Conservation (phyloP, 2,113 vertebrate species). For the Clinocottus analis region DNA sequence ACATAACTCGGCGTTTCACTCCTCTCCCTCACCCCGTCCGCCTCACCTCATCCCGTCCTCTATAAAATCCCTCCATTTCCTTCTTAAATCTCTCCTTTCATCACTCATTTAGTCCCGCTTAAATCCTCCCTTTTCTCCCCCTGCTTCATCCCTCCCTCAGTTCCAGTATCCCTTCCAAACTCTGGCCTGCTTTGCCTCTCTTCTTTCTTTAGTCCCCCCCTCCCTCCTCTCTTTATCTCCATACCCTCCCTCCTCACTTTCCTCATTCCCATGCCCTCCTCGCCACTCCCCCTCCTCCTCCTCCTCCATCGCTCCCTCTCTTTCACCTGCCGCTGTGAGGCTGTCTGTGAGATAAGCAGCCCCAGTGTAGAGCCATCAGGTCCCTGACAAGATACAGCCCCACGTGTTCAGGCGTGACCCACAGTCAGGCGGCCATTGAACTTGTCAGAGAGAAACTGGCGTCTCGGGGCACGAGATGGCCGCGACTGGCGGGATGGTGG, state of each 20-base stretch:
- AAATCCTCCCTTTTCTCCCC: constrained; percentile 21
- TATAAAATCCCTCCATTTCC: constrained; percentile 42
- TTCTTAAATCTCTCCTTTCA: constrained; percentile 51
- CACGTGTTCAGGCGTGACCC: constrained; percentile 73
- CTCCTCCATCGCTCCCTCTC: constrained; percentile 15
- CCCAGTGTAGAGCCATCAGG: constrained; percentile 69
- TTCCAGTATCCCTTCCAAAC: constrained; percentile 30
- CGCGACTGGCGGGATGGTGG: constrained; percentile 35
- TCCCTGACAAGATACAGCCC: constrained; percentile 72
- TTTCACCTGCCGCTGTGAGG: constrained; percentile 59
- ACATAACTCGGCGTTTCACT: constrained; percentile 22
- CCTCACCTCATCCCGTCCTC: constrained; percentile 37
- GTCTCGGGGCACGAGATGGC: constrained; percentile 67
- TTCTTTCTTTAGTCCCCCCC: background rate
- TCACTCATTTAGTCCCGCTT: constrained; percentile 41
- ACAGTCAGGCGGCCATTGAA: constrained; percentile 67
- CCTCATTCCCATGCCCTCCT: constrained; percentile 26
- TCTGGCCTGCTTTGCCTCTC: constrained; percentile 34
- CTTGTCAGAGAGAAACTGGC: constrained; percentile 73
- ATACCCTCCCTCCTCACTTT: background rate
- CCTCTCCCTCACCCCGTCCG: constrained; percentile 31
- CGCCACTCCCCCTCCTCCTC: constrained; percentile 16
- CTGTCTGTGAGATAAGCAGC: constrained; percentile 72
- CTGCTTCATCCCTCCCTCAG: constrained; percentile 25
- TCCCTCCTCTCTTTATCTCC: constrained; percentile 30